Conservation (phyloP, 2,888 invertebrate genomes). For the Clitarchus hookeri region DNA sequence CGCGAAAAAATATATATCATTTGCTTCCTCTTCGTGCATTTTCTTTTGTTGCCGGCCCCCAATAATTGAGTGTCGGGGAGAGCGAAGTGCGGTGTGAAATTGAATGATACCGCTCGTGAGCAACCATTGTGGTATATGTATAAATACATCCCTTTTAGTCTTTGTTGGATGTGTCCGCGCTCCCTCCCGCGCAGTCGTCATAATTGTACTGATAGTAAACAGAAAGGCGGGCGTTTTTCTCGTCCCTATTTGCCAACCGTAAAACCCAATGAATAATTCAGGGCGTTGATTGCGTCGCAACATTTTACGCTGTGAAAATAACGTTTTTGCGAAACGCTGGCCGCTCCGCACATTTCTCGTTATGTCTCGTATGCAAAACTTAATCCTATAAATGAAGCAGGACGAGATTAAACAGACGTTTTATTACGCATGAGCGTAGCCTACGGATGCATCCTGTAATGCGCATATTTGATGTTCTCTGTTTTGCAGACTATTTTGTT, state of each 20-base stretch:
- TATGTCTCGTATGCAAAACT: neutral
- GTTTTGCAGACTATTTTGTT: too few relatives aligned
- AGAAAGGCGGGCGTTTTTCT: neutral
- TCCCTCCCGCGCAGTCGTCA: neutral
- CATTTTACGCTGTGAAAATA: neutral
- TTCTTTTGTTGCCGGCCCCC: neutral
- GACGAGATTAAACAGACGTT: neutral
- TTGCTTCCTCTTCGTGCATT: too few relatives aligned
- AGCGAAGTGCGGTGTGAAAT: neutral
- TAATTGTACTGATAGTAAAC: neutral
- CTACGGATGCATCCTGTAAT: too few relatives aligned
- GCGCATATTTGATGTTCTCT: too few relatives aligned
- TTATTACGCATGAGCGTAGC: too few relatives aligned
- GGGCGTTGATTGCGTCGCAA: neutral
- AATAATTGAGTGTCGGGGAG: neutral
- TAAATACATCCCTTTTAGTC: neutral
- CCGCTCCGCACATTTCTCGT: neutral
- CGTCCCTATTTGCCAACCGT: neutral
- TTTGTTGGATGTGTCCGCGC: neutral
- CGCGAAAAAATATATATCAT: too few relatives aligned
- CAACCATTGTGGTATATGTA: neutral
- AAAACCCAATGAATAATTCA: slow-evolving; percentile 8
- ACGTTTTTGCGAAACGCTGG: neutral
- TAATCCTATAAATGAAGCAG: neutral
- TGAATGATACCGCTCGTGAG: neutral